A percentile compares a stretch with the other conserved stretches of the same genome.
phyloP scores from a whole-genome alignment of 2,797 vertebrate species.

The Cossypha dichroa region DNA sequence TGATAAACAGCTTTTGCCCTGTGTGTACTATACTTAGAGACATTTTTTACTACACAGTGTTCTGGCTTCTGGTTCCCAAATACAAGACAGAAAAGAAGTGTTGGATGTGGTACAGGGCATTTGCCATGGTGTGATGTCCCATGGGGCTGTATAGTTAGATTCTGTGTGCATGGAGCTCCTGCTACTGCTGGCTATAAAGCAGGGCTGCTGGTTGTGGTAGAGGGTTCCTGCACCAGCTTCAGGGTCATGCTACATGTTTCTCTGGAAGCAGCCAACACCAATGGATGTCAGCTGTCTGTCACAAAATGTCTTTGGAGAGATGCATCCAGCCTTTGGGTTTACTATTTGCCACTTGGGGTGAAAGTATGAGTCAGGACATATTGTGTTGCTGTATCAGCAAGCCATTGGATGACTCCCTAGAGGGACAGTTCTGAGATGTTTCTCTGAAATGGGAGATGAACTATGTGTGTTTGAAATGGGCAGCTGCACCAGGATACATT shows the following conservation, averaged over 20 bases:
- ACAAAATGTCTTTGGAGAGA: background rate
- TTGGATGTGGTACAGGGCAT: background rate
- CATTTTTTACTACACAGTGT: background rate
- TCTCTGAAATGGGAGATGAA: background rate
- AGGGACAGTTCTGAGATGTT: background rate
- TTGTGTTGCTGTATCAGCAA: background rate
- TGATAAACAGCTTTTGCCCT: conserved; percentile 20
- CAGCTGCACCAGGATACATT: background rate
- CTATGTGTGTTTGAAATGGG: background rate
- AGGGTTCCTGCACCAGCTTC: background rate
- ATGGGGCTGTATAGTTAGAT: background rate
- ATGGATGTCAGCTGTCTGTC: background rate
- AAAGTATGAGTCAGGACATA: background rate
- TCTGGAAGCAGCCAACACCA: background rate
- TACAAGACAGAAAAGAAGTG: background rate
- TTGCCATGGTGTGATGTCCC: background rate
- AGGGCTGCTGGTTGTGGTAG: background rate
- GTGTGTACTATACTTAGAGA: background rate
- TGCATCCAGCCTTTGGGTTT: background rate
- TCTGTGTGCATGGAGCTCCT: background rate
- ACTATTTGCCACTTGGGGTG: background rate
- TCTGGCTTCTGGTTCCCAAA: background rate
- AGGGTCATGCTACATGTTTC: background rate
- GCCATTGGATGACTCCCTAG: background rate
- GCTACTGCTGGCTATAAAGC: background rate